Evolutionary conservation across 2,113 vertebrate species (phyloP).

Genomic region (Poeciliopsis turrubarensis): DNA sequence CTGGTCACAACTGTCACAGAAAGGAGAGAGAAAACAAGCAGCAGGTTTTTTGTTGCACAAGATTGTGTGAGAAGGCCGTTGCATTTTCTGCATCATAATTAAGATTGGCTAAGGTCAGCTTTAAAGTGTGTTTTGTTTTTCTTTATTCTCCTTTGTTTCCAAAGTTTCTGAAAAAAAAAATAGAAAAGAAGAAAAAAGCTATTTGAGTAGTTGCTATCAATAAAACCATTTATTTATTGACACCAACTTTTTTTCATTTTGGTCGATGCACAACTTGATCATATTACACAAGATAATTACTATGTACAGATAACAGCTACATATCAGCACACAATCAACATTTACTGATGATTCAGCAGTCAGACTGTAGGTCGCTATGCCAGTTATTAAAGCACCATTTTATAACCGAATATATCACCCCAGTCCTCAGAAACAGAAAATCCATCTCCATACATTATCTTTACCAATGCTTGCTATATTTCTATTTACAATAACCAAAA

Average conservation of each 20-base stretch:
- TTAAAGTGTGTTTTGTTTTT: conserved; percentile 24
- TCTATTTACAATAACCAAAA: conserved; percentile 41
- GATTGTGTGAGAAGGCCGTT: conserved; percentile 13
- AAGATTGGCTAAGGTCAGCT: conserved; percentile 18
- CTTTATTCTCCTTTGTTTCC: neutral
- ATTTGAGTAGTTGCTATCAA: conserved; percentile 49
- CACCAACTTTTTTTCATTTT: conserved; percentile 29
- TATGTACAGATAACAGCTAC: conserved; percentile 28
- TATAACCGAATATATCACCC: conserved; percentile 4
- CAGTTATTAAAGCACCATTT: neutral
- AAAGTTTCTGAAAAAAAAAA: neutral
- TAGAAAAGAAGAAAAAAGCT: conserved; percentile 7
- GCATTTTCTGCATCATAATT: neutral
- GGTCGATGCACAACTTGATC: conserved; percentile 46
- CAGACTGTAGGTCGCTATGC: neutral
- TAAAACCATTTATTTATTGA: conserved; percentile 79
- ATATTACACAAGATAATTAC: neutral
- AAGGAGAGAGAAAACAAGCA: conserved; percentile 20
- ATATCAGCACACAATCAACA: conserved; percentile 31
- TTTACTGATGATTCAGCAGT: conserved; percentile 23
- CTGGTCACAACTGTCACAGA: conserved; percentile 56
- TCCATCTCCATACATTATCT: conserved; percentile 1
- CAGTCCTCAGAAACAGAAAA: neutral
- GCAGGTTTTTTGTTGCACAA: conserved; percentile 4
- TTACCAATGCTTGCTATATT: neutral